phyloP scores from a whole-genome alignment of 2,113 vertebrate genomes.

The Vulpes ferrilata region DNA sequence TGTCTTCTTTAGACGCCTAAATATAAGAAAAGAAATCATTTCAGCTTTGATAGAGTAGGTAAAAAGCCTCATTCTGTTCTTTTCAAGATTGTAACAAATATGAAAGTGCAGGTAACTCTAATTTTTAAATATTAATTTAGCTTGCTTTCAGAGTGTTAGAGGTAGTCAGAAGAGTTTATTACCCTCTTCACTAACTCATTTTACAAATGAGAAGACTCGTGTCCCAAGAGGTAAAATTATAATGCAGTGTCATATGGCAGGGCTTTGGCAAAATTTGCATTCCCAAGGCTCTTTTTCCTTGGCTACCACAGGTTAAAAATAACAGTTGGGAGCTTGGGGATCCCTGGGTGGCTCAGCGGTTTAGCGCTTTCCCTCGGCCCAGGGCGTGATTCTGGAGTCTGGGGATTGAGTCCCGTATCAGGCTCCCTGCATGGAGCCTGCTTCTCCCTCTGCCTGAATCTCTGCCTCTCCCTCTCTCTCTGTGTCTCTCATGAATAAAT shows the following conservation, averaged over 20 bases:
- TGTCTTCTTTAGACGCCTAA: not conserved
- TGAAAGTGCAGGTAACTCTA: not conserved
- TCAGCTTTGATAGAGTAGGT: not conserved
- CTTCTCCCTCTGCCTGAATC: too few relatives aligned
- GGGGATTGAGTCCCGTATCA: too few relatives aligned
- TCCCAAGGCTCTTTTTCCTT: not conserved
- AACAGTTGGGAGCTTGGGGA: not conserved
- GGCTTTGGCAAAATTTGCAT: not conserved
- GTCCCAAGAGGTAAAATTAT: not conserved
- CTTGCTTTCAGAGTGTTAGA: not conserved
- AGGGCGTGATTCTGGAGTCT: too few relatives aligned
- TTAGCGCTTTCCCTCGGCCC: too few relatives aligned
- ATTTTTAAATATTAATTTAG: not conserved
- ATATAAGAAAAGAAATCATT: not conserved
- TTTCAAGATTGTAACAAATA: conserved; percentile 1
- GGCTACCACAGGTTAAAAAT: too few relatives aligned
- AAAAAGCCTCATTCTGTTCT: not conserved
- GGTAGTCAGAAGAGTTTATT: not conserved
- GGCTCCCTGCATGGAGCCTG: too few relatives aligned
- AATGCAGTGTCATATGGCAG: not conserved
- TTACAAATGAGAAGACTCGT: not conserved
- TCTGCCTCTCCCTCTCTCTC: too few relatives aligned
- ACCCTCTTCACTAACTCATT: not conserved
- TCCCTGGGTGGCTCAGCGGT: too few relatives aligned
- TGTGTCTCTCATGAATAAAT: too few relatives aligned